Evolutionary conservation across 2,888 invertebrate genomes (phyloP).

Genomic region (Lysandra bellargus): DNA sequence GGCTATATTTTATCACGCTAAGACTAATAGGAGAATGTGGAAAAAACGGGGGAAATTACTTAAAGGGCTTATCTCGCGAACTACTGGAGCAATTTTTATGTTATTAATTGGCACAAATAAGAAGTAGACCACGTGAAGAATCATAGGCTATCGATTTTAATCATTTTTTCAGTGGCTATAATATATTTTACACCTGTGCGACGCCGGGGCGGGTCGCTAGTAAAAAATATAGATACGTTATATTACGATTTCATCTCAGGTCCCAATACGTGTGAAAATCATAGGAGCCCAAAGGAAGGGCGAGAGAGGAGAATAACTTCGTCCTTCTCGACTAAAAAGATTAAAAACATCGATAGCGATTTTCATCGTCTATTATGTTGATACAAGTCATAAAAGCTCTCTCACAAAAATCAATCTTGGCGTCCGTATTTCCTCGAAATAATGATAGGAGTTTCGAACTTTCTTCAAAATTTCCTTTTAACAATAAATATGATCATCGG

Average conservation of each 20-base stretch:
- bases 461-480: constrained; percentile 25
- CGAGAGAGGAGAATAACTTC: neutral
- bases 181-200: too few species aligned
- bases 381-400: constrained; percentile 24
- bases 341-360: constrained; percentile 26
- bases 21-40: too few species aligned
- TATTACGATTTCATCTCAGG: neutral
- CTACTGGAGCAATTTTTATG: too few species aligned
- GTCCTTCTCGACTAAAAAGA: constrained; percentile 20
- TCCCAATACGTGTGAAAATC: neutral
- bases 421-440: constrained; percentile 20
- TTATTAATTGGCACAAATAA: too few species aligned
- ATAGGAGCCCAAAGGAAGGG: neutral
- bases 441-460: constrained; percentile 19
- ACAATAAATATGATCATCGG: neutral
- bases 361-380: constrained; percentile 22
- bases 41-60: too few species aligned
- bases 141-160: too few species aligned
- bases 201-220: too few species aligned
- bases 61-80: too few species aligned
- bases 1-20: too few species aligned
- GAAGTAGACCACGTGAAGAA: too few species aligned
- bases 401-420: constrained; percentile 16
- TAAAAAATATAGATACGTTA: neutral
- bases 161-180: too few species aligned